phyloP scores from a whole-genome alignment of 2,113 vertebrate species.

The Callipepla californica region DNA sequence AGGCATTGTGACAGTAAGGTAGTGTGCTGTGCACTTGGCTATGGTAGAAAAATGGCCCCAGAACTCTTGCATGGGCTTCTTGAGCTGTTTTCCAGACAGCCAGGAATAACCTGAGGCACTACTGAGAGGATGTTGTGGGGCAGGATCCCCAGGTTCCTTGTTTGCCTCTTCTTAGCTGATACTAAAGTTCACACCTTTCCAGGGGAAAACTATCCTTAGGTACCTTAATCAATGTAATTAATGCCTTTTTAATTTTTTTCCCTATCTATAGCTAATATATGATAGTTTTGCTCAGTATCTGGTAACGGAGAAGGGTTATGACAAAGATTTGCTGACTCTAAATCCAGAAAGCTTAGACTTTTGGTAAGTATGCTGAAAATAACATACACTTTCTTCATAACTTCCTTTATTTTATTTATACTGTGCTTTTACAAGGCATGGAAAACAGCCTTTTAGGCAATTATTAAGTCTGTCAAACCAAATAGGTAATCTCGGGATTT shows the following conservation, averaged over 20 bases:
- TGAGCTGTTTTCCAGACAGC: not conserved
- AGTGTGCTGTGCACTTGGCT: not conserved
- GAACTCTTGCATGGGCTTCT: not conserved
- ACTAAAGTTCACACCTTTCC: accelerated
- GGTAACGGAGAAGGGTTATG: constrained; percentile 90
- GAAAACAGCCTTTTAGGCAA: not conserved
- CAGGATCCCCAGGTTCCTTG: too few species aligned
- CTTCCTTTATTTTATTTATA: not conserved
- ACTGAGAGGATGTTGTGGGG: not conserved
- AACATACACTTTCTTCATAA: not conserved
- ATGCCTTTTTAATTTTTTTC: not conserved
- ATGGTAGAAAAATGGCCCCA: not conserved
- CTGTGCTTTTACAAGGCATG: not conserved
- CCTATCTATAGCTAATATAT: constrained; percentile 89
- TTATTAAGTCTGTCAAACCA: not conserved
- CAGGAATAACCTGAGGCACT: not conserved
- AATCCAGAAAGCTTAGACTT: constrained; percentile 91
- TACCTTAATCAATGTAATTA: not conserved
- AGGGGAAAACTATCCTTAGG: not conserved
- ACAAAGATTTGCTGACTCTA: constrained; percentile 87
- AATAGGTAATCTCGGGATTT: not conserved
- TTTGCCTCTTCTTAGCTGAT: not conserved
- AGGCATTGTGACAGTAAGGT: not conserved
- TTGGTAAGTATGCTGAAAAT: constrained; percentile 83
- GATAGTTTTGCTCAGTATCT: constrained; percentile 92